Evolutionary conservation across 2,113 vertebrate genomes (phyloP).

Genomic region (Gasterosteus nipponicus): DNA sequence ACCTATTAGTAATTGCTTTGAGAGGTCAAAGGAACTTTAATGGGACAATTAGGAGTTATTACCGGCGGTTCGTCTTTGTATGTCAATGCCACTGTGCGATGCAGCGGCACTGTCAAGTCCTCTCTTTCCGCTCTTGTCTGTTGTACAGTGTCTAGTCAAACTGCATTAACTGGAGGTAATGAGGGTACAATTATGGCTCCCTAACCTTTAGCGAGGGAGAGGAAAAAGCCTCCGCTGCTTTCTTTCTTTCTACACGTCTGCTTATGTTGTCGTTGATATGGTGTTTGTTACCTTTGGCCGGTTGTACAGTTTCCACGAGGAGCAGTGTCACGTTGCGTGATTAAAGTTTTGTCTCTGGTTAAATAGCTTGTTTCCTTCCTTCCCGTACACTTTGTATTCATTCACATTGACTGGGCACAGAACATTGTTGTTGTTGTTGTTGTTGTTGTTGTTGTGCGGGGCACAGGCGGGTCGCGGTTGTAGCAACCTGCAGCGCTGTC

Average conservation of each 20-base stretch:
- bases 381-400: constrained; percentile 5
- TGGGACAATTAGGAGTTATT: constrained; percentile 70
- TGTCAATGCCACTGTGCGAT: constrained; percentile 42
- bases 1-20: constrained; percentile 48
- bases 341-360: constrained; percentile 21
- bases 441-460: constrained; percentile 34
- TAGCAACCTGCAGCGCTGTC: constrained; percentile 25
- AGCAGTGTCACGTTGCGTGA: constrained; percentile 28
- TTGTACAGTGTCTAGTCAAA: constrained; percentile 51
- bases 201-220: constrained; percentile 46
- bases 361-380: constrained; percentile 57
- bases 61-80: constrained; percentile 56
- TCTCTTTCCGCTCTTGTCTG: constrained; percentile 17
- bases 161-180: constrained; percentile 56
- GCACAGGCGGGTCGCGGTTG: constrained; percentile 31
- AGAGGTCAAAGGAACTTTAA: constrained; percentile 58
- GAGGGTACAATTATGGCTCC: constrained; percentile 55
- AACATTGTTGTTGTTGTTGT: constrained; percentile 32
- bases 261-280: constrained; percentile 6
- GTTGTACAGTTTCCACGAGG: constrained; percentile 44
- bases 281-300: constrained; percentile 61
- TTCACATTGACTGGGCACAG: constrained; percentile 17
- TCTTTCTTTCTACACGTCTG: neutral
- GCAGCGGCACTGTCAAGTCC: constrained; percentile 17
- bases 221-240: constrained; percentile 29